phyloP scores from a whole-genome alignment of 2,888 invertebrate genomes.

The Meliscaeva auricollis region DNA sequence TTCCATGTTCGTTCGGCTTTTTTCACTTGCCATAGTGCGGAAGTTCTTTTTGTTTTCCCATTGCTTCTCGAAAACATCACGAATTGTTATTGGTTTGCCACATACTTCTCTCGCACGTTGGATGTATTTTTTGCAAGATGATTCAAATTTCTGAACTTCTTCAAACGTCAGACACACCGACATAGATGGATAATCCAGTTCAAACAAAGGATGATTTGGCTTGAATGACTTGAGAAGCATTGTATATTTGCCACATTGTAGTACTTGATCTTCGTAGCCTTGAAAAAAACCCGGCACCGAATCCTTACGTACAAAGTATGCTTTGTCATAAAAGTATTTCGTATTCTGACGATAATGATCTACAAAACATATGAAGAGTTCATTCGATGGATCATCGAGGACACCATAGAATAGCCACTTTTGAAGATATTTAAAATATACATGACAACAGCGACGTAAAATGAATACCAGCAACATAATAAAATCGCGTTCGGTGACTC shows the following conservation, averaged over 20 bases:
- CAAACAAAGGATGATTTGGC: constrained; percentile 85
- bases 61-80: constrained; percentile 84
- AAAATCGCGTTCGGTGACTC: constrained; percentile 80
- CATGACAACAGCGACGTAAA: constrained; percentile 81
- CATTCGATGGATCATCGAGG: constrained; percentile 91
- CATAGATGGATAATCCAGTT: constrained; percentile 80
- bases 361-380: constrained; percentile 89
- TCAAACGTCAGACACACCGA: constrained; percentile 81
- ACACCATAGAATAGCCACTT: constrained; percentile 94
- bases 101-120: constrained; percentile 81
- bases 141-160: constrained; percentile 78
- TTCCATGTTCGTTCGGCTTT: constrained; percentile 79
- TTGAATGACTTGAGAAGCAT: constrained; percentile 89
- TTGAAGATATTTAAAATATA: constrained; percentile 86
- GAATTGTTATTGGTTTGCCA: constrained; percentile 85
- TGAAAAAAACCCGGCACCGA: constrained; percentile 88
- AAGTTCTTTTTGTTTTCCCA: constrained; percentile 85
- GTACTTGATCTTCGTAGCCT: constrained; percentile 87
- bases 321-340: constrained; percentile 83
- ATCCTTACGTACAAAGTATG: constrained; percentile 80
- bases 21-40: constrained; percentile 85
- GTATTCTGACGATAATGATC: constrained; percentile 80
- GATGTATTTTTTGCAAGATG: constrained; percentile 78
- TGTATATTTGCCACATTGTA: constrained; percentile 91
- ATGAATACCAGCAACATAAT: constrained; percentile 81